Base-by-base conservation (phyloP, 2,113 vertebrate genomes). In the Laterallus jamaicensis region DNA sequence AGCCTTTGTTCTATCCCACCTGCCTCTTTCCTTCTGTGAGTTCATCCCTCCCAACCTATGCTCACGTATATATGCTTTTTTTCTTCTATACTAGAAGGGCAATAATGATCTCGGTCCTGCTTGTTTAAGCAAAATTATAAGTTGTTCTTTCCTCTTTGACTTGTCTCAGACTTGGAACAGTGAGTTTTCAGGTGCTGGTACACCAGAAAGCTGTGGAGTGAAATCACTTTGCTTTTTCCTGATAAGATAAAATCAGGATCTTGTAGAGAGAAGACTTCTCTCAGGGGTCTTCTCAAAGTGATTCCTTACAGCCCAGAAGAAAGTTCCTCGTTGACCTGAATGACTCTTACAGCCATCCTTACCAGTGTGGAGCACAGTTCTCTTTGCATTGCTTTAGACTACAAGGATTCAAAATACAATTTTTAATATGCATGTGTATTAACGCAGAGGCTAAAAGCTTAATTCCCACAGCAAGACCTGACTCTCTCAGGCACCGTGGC, bases 11-110 rank as follows among this genome's bases (percentile, higher is more conserved):
- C 10, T 52, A 6, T 21, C 40, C 56, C 37, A n/a, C 39, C 12
- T 19, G 9, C 20, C 50, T 55, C 42, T 50, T 86, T 15, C 29
- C 15, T 39, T 68, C 62, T 49, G 18, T 0, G 1, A 56, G 19
- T 28, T 21, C 7, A 15, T 32, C 13, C 28, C 9, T 78, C 15
- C 10, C 69, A 83, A 70, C 31, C 26, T 22, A 8, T 37, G 31
- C 13, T 18, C 16, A 11, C 0, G 0, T 6, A 6, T 0, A 1
- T 26, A 24, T 8, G 6, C 0, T 0, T 4, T 17, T 50, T 62
- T 68, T 68, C 42, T 4, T 4, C 18, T 66, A 1, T 3, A 39
- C 31, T 26, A 10, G 67, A 58, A 54, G 76, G 40, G 7, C 15
- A 44, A 32, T 47, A 55, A 28, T 52, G 1, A 2, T 63, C 37